These are phyloP conservation scores for Centroberyx gerrardi DNA, from an alignment of 2,797 vertebrate species.

Conservation along the genomic window DNA sequence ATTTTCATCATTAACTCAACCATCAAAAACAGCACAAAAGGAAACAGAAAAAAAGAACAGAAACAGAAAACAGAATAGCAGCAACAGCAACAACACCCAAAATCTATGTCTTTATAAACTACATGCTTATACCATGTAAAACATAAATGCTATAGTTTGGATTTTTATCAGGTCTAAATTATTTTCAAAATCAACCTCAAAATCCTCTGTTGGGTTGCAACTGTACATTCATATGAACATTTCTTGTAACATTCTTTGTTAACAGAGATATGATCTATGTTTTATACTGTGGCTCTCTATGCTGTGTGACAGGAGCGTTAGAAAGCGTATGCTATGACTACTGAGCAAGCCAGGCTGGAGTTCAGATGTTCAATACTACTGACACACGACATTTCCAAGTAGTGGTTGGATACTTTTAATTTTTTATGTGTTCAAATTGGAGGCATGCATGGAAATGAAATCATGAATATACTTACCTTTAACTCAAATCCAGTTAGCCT, in stretches of 20 bases:
- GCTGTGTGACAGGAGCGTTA: not conserved
- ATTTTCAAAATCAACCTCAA: not conserved
- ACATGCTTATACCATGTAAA: not conserved
- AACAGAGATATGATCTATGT: not conserved
- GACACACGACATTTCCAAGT: slow-evolving; percentile 56
- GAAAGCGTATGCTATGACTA: slow-evolving; percentile 21
- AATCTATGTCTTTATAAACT: not conserved
- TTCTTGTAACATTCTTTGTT: not conserved
- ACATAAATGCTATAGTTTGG: not conserved
- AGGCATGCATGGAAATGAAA: slow-evolving; percentile 83
- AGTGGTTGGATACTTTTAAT: slow-evolving; percentile 67
- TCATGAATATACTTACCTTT: slow-evolving; percentile 84
- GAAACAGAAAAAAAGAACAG: not conserved
- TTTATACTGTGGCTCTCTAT: slow-evolving; percentile 2
- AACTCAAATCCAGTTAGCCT: slow-evolving; percentile 65
- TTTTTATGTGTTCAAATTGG: slow-evolving; percentile 79
- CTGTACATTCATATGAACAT: not conserved
- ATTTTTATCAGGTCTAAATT: not conserved
- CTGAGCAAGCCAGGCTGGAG: slow-evolving; percentile 32
- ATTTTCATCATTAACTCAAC: not conserved
- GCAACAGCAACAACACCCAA: not conserved
- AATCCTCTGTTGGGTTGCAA: not conserved
- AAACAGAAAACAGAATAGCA: not conserved
- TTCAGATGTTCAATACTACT: slow-evolving; percentile 62
- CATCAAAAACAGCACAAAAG: not conserved